These are phyloP conservation scores for Pseudomyrmex sp. DNA, from an alignment of 1,140 invertebrate species.

Conservation along the genomic window DNA sequence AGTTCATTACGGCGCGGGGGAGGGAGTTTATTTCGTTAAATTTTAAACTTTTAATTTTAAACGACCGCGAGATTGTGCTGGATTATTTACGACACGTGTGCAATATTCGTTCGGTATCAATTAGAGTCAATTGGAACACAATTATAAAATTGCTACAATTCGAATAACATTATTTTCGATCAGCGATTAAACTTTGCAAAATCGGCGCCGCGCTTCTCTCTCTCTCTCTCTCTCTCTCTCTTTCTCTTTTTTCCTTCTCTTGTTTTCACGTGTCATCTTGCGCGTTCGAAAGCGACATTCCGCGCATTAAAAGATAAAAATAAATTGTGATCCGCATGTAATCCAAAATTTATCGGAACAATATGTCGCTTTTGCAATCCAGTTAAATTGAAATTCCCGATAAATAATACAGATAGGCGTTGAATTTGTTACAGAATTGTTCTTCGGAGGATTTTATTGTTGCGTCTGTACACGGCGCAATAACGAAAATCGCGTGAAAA, in stretches of 20 bases:
- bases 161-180: constrained; percentile 10
- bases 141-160: constrained; percentile 33
- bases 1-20: background rate
- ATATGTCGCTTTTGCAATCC: constrained; percentile 45
- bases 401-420: constrained; percentile 53
- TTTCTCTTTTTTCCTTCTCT: background rate
- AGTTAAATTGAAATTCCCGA: constrained; percentile 51
- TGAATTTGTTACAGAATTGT: constrained; percentile 52
- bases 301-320: constrained; percentile 13
- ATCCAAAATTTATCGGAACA: constrained; percentile 56
- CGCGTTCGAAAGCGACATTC: background rate
- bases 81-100: constrained; percentile 14
- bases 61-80: background rate
- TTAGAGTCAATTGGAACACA: constrained; percentile 28
- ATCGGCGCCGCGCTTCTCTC: too few species aligned
- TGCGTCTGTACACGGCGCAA: background rate
- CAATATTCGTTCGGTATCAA: constrained; percentile 39
- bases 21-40: constrained; percentile 8
- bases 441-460: constrained; percentile 42
- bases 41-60: constrained; percentile 41
- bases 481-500: constrained; percentile 51
- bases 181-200: constrained; percentile 9
- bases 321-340: constrained; percentile 48
- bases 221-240: too few species aligned
- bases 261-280: background rate